Base-by-base conservation (phyloP, 2,888 invertebrate species). In the Cantharis rufa region DNA sequence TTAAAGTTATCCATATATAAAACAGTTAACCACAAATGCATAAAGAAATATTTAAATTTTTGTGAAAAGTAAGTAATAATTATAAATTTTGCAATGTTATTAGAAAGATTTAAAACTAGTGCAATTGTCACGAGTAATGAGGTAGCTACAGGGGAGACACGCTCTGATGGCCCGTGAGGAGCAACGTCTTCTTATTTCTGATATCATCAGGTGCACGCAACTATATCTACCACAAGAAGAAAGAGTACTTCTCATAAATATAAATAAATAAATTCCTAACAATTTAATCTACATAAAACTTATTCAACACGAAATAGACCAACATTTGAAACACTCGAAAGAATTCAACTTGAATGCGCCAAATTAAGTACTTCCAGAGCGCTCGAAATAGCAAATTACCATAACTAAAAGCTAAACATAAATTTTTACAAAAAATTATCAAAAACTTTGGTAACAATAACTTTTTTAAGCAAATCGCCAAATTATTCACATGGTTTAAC, bases 101-200 rank as follows among this genome's bases (percentile, higher is more conserved):
- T 62, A 78, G 48, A 71, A 73, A 78, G 71, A 48, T 74, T 78
- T 72, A 79, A 82, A 83, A 81, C 80, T 79, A 80, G 80, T 80
- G 84, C 85, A 86, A 86, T 86, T 86, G 86, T 86, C 84, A 83
- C 83, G 85, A 84, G 86, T 86, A 86, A 86, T 86, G 86, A 86
- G 86, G 85, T 86, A 84, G 85, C 83, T 81, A 77, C 18, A 83
- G 81, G 83, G 86, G 86, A 86, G 86, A 86, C 85, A 85, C 84
- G 86, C 85, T 87, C 86, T 82, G 85, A 71, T 86, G 85, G 83
- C 77, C 82, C 83, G 84, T 84, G 84, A 84, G 85, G 85, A 85
- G 86, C 86, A 86, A 84, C 84, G 86, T 81, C 85, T 85, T 82
- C 77, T 77, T 77, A 81, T 72, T 83, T 82, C 77, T 82, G 84